Evolutionary conservation across 2,888 invertebrate genomes (phyloP).

Genomic region (Noctua comes): DNA sequence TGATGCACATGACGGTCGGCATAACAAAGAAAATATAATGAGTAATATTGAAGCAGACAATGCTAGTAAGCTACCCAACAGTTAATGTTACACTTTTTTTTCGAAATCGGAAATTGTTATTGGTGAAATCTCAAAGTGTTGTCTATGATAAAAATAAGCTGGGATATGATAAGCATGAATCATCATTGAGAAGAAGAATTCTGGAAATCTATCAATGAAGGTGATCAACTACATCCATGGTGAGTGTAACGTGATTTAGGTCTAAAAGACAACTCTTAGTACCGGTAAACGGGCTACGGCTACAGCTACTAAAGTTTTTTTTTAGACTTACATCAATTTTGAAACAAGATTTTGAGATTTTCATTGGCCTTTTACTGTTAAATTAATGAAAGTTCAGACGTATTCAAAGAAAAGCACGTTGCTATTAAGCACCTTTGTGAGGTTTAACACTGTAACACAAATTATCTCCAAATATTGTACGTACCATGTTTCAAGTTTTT

Average conservation of each 20-base stretch:
- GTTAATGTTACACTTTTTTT: neutral
- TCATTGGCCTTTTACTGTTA: neutral
- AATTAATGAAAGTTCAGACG: neutral
- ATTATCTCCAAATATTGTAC: constrained; percentile 20
- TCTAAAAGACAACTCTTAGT: neutral
- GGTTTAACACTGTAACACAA: too few relatives aligned
- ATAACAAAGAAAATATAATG: constrained; percentile 23
- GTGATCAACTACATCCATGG: too few relatives aligned
- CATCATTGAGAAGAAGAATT: neutral
- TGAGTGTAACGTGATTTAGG: neutral
- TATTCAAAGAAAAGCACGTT: neutral
- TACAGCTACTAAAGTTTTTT: neutral
- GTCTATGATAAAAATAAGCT: neutral
- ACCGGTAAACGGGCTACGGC: too few relatives aligned
- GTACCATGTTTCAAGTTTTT: constrained; percentile 62
- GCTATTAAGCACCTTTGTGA: neutral
- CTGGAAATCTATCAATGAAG: neutral
- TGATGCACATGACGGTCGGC: neutral
- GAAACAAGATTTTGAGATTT: neutral
- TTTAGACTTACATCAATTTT: neutral
- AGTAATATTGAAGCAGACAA: constrained; percentile 7
- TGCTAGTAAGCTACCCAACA: neutral
- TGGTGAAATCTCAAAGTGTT: constrained; percentile 6
- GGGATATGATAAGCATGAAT: constrained; percentile 5
- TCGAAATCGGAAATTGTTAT: neutral